Base-by-base conservation (phyloP, 2,113 vertebrate species). In the Cyprinodon variegatus region DNA sequence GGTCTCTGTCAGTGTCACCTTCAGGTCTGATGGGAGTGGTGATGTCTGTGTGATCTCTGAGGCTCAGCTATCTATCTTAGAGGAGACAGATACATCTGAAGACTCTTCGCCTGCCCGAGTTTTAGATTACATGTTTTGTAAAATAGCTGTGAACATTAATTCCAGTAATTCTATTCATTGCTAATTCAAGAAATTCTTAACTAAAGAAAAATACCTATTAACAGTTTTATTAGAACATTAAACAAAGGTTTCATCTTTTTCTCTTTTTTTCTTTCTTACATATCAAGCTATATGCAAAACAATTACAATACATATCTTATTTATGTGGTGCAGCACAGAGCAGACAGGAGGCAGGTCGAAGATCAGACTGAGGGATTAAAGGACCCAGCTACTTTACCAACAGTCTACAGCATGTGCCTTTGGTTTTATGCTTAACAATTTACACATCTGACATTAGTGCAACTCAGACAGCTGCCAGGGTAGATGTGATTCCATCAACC, bases 1-100 rank as follows among this genome's bases (percentile, higher is more conserved):
- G 65, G 76, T 81, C 76, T 77, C 68, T 46, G 70, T 78, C 76
- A 73, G 72, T 60, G 68, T 85, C 74, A 78, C 74, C 77, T 83
- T 79, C 65, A 75, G 3, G 20, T 63, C 68, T 36, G 70, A 20
- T 75, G 0, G 72, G 15, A 80, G 68, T 43, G 70, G 78, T n/a
- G 1, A 67, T 61, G 61, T 68, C 64, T 74, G 45, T 60, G 20
- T 59, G 66, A 68, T 53, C 48, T 68, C 62, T 83, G 50, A 63
- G 62, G 65, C 62, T 43, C 69, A 40, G 11, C 6, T 15, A 4
- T 72, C 66, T 76, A 17, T 20, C 74, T 61, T n/a, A 65, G 39
- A 57, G 65, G 38, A 77, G 64, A 46, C 20, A 37, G 40, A 37
- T 10, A 6, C 17, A 68, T 53, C 12, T 60, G 8, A 50, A 37